Base-by-base conservation (phyloP, 2,113 vertebrate species). In the Sitta europaea region DNA sequence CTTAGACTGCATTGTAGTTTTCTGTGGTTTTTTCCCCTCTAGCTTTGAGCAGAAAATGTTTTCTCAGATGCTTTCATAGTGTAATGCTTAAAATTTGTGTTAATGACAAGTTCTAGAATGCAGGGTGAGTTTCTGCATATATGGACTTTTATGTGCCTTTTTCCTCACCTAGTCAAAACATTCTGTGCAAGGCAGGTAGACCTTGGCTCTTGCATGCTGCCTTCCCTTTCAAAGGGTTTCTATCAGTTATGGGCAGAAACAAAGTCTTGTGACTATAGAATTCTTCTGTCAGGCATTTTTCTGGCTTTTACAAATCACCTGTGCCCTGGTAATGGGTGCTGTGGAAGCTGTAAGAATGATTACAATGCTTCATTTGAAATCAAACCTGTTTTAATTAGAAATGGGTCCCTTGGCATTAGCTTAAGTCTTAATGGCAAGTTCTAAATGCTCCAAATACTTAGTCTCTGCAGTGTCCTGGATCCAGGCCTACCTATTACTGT, bases 301-400 rank as follows among this genome's bases (percentile, higher is more conserved):
- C 55, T 83, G 40, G n/a, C 47, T 73, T 66, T 66, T 35, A 25
- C 29, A 62, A 82, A 31, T 33, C 0, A 8, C 55, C 23, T 67
- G 51, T 90, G 42, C 29, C 16, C 14, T 92, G 11, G 38, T 80
- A 68, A n/a, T 83, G 35, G 28, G 59, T 82, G 28, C 62, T 82
- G 33, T 63, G 81, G 73, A 89, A 53, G 31, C 58, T 88, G 42
- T 70, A 66, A 20, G 16, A 70, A 21, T n/a, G 2, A 70, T 61
- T 76, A 21, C 38, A 83, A 9, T 85, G 73, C 11, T 91, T 72
- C 12, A 45, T 22, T 76, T 94, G 67, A 63, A 90, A 80, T 80
- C 28, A 83, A 2, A 51, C 35, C 35, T 90, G 3, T 70, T 80
- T 93, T 88, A 90, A 73, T 89, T 95, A 71, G 61, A 83, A 59